Conservation (phyloP, 1,140 invertebrate species). For the Sycophaga agraensis region DNA sequence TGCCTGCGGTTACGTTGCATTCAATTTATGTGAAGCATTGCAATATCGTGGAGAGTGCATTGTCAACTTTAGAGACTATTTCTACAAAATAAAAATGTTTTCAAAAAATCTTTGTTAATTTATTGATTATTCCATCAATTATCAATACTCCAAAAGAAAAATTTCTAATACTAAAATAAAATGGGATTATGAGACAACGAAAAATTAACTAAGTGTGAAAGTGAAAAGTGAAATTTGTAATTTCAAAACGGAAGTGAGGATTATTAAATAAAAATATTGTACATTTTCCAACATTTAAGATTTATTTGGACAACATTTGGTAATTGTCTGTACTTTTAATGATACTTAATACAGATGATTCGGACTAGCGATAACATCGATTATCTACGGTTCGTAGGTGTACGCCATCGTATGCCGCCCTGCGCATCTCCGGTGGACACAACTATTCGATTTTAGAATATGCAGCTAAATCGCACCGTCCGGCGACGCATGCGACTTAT, state of each 20-base stretch:
- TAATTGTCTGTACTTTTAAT: slow-evolving; percentile 22
- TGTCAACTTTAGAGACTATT: slow-evolving; percentile 40
- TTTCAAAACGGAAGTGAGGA: not conserved
- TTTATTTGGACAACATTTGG: slow-evolving; percentile 37
- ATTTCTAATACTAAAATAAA: not conserved
- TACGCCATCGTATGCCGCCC: not conserved
- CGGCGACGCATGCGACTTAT: slow-evolving; percentile 32
- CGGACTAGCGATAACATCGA: slow-evolving; percentile 27
- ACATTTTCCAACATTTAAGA: slow-evolving; percentile 36
- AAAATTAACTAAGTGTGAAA: no score
- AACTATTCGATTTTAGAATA: slow-evolving; percentile 33
- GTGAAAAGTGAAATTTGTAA: no score
- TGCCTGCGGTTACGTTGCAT: no score
- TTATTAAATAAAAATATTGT: not conserved
- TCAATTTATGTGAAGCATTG: not conserved
- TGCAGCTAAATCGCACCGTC: slow-evolving; percentile 35
- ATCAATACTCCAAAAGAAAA: not conserved
- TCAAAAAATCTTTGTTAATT: slow-evolving; percentile 33
- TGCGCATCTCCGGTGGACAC: not conserved
- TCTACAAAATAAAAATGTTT: slow-evolving; percentile 52
- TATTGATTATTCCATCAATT: not conserved
- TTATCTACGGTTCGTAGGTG: slow-evolving; percentile 22
- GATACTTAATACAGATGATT: slow-evolving; percentile 23
- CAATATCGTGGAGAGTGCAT: slow-evolving; percentile 38
- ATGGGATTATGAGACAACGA: no score